Conservation (phyloP, 2,888 invertebrate genomes). For the Proisotoma minuta region DNA sequence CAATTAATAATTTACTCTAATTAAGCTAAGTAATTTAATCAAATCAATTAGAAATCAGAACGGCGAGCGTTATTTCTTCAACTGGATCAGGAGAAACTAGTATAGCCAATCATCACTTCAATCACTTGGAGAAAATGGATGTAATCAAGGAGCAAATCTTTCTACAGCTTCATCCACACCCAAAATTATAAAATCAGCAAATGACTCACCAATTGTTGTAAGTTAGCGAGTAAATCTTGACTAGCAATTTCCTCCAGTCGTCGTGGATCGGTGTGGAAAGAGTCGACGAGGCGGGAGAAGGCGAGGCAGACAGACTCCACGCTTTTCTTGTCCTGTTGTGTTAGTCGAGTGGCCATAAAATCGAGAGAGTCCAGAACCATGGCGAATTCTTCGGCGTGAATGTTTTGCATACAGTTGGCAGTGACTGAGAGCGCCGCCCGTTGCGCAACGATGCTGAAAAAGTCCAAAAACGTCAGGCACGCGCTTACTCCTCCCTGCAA, state of each 20-base stretch:
- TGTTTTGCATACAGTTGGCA: slow-evolving; percentile 94
- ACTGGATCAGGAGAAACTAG: slow-evolving; percentile 8
- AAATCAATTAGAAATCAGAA: slow-evolving; percentile 12
- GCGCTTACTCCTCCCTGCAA: slow-evolving; percentile 86
- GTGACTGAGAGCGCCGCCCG: slow-evolving; percentile 92
- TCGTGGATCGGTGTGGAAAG: slow-evolving; percentile 85
- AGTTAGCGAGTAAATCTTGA: slow-evolving; percentile 80
- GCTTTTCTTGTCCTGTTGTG: slow-evolving; percentile 83
- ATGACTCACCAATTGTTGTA: slow-evolving; percentile 75
- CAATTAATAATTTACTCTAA: background rate
- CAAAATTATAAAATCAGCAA: background rate
- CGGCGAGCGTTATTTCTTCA: slow-evolving; percentile 30
- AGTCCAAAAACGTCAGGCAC: slow-evolving; percentile 93
- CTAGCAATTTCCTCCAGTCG: slow-evolving; percentile 91
- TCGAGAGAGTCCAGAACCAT: slow-evolving; percentile 83
- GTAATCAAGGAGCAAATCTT: background rate
- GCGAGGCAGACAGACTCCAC: slow-evolving; percentile 96
- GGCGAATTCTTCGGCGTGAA: slow-evolving; percentile 89
- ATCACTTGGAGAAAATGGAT: background rate
- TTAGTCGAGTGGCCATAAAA: slow-evolving; percentile 66
- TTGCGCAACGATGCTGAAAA: slow-evolving; percentile 97
- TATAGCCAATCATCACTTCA: background rate
- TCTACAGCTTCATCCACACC: background rate
- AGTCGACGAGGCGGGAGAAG: slow-evolving; percentile 93
- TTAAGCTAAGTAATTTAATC: background rate